Evolutionary conservation across 2,113 vertebrate genomes (phyloP).

Genomic region (Malurus melanocephalus): DNA sequence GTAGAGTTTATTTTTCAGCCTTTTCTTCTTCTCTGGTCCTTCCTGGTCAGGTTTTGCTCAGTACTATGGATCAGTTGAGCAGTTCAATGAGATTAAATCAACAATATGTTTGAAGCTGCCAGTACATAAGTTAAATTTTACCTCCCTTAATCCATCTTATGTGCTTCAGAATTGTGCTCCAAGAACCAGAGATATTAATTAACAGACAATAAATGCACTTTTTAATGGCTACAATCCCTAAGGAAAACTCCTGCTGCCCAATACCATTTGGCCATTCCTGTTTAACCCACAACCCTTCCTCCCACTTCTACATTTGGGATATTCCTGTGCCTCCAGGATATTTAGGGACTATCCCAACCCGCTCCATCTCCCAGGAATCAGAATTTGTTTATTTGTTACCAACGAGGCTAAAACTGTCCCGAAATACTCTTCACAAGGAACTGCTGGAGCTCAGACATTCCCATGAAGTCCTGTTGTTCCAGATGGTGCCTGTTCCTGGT

Average conservation of each 20-base stretch:
- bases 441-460: neutral
- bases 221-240: neutral
- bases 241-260: neutral
- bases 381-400: conserved; percentile 21
- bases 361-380: neutral
- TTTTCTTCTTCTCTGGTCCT: conserved; percentile 24
- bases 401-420: neutral
- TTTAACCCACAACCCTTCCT: neutral
- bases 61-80: conserved; percentile 31
- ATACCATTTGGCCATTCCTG: neutral
- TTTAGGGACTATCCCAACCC: neutral
- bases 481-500: neutral
- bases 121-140: conserved; percentile 53
- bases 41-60: neutral
- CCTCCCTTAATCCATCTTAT: conserved; percentile 35
- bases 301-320: neutral
- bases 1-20: neutral
- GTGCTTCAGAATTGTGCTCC: neutral
- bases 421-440: neutral
- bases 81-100: conserved; percentile 54
- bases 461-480: conserved; percentile 4
- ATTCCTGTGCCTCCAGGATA: neutral
- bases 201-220: neutral
- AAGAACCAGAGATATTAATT: conserved; percentile 41
- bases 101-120: conserved; percentile 12